A percentile compares a stretch with the other conserved stretches of the same genome.
phyloP scores from a whole-genome alignment of 2,113 vertebrate species.

The Stegastes partitus region DNA sequence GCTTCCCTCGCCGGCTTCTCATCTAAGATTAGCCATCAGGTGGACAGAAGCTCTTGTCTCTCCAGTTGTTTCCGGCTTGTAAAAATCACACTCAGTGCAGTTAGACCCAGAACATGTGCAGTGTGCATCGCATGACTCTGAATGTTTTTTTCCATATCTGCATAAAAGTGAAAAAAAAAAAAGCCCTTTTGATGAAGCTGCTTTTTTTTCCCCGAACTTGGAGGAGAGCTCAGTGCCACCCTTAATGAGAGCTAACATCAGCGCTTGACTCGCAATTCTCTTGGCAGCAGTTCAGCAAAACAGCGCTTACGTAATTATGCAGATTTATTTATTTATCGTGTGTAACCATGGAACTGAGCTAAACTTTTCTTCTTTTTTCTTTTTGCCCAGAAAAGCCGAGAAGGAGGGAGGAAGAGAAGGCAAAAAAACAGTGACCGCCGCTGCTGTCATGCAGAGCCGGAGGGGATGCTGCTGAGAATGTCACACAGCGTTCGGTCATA shows the following conservation, averaged over 20 bases:
- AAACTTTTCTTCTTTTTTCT: slow-evolving; percentile 48
- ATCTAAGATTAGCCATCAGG: slow-evolving; percentile 49
- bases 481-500: slow-evolving; percentile 63
- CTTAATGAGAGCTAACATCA: slow-evolving; percentile 51
- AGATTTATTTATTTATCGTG: slow-evolving; percentile 78
- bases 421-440: slow-evolving; percentile 39
- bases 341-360: slow-evolving; percentile 75
- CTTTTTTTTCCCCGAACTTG: not conserved
- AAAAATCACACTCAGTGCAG: slow-evolving; percentile 23
- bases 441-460: slow-evolving; percentile 52
- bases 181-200: slow-evolving; percentile 8
- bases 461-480: slow-evolving; percentile 69
- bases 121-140: slow-evolving; percentile 5
- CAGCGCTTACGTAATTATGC: slow-evolving; percentile 68
- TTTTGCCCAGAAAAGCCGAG: slow-evolving; percentile 34
- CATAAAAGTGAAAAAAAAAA: slow-evolving; percentile 24
- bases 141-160: slow-evolving; percentile 28
- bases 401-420: slow-evolving; percentile 24
- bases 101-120: slow-evolving; percentile 26
- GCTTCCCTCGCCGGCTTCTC: slow-evolving; percentile 17
- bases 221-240: slow-evolving; percentile 23
- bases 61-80: slow-evolving; percentile 48
- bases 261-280: slow-evolving; percentile 40
- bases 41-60: slow-evolving; percentile 45
- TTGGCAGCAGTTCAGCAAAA: slow-evolving; percentile 55